Conservation (phyloP, 2,888 invertebrate genomes). For the Drosophila acutilabella region DNA sequence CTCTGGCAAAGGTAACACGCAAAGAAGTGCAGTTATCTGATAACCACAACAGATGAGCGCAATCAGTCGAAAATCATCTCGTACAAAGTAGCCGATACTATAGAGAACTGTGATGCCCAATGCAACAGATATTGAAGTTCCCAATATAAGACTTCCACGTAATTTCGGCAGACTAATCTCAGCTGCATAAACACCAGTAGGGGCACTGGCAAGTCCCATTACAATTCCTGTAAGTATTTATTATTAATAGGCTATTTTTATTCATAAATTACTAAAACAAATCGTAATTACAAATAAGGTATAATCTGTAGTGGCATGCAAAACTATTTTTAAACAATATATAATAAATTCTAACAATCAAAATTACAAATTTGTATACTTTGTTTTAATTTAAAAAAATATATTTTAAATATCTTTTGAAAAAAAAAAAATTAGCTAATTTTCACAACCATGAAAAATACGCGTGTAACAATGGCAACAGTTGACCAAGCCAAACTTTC, state of each 20-base stretch:
- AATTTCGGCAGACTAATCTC: slow-evolving; percentile 86
- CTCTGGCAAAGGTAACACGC: slow-evolving; percentile 88
- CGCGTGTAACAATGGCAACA: too few relatives aligned
- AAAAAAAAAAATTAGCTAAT: too few relatives aligned
- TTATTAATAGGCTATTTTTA: background rate
- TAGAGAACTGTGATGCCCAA: slow-evolving; percentile 88
- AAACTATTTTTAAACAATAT: too few relatives aligned
- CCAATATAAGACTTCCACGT: slow-evolving; percentile 88
- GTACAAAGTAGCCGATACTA: slow-evolving; percentile 86
- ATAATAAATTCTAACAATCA: too few relatives aligned
- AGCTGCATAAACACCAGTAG: slow-evolving; percentile 84
- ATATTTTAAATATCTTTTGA: too few relatives aligned
- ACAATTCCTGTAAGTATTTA: slow-evolving; percentile 71
- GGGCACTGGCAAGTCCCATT: slow-evolving; percentile 83
- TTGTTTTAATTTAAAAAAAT: too few relatives aligned
- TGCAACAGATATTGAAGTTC: slow-evolving; percentile 88
- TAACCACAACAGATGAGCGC: slow-evolving; percentile 81
- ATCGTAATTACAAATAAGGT: background rate
- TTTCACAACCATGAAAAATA: too few relatives aligned
- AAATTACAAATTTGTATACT: too few relatives aligned
- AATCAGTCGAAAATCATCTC: slow-evolving; percentile 83
- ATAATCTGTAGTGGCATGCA: background rate
- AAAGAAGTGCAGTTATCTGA: slow-evolving; percentile 81
- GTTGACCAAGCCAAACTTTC: too few relatives aligned
- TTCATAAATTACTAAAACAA: background rate